Base-by-base conservation (phyloP, 2,797 vertebrate species). In the Emydoidea blandingii region DNA sequence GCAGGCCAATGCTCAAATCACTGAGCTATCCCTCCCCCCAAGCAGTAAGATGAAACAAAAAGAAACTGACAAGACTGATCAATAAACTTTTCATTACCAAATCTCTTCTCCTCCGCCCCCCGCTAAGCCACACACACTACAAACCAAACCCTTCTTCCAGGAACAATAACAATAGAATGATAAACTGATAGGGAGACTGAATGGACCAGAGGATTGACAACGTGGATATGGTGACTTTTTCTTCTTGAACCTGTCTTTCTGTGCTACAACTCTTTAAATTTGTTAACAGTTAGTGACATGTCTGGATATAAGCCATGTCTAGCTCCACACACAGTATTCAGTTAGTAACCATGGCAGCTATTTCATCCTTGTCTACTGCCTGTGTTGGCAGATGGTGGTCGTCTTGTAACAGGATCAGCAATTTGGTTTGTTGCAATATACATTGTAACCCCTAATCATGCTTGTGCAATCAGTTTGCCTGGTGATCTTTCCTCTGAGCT, bases 81-180 rank as follows among this genome's bases (percentile, higher is more conserved):
- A 95, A 96, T 97, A 96, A 98, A 98, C 96, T 98, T 98, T 98
- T 95, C 94, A 88, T 97, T 95, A 93, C 52, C 91, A 88, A 56
- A 44, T 65, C 72, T 14, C 49, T 27, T 23, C 29, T 27, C 41
- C 21, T 5, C 18, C 57, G 19, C 92, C 85, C 57, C 81, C 88
- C 88, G 86, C 54, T 80, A 92, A 94, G 95, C 92, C 96, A 92
- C 92, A 94, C 83, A 85, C 91, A 96, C 94, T 94, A 90, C 96
- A 88, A 93, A 89, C 79, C 85, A 83, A 23, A 91, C 90, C 94
- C 95, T 92, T 92, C 96, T 95, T 94, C 91, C 95, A 96, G 91
- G 96, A 96, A 91, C 91, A 91, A 2, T 44, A 44, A 44, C 44
- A 44, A 44, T 49, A 49, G 25, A 68, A 68, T 68, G 34, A 68